Evolutionary conservation across 2,113 vertebrate genomes (phyloP).

Genomic region (Saguinus imperator): DNA sequence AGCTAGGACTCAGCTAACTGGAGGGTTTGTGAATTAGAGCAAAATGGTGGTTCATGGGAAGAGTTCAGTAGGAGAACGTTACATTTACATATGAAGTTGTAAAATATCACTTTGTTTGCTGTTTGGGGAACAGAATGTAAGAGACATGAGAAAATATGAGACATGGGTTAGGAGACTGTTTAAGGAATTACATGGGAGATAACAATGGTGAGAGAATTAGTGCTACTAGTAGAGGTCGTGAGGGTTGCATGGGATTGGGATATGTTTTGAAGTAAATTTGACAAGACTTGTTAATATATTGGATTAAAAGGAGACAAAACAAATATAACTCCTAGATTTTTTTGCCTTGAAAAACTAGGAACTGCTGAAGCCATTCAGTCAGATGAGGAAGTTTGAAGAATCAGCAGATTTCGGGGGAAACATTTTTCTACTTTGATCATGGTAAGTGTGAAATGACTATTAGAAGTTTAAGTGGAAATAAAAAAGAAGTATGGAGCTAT

Average conservation of each 20-base stretch:
- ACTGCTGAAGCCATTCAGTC: not conserved
- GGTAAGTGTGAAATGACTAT: not conserved
- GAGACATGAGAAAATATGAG: not conserved
- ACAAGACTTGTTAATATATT: not conserved
- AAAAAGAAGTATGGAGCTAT: not conserved
- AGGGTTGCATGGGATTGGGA: not conserved
- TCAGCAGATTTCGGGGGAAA: not conserved
- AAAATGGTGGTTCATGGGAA: not conserved
- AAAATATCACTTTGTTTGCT: not conserved
- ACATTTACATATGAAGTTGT: not conserved
- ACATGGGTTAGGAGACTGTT: not conserved
- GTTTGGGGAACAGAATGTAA: not conserved
- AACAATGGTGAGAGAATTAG: not conserved
- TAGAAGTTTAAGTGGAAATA: not conserved
- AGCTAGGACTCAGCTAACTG: not conserved
- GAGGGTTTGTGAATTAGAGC: not conserved
- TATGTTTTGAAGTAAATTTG: not conserved
- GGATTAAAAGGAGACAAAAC: not conserved
- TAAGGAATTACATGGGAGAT: not conserved
- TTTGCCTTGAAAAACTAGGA: not conserved
- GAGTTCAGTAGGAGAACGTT: not conserved
- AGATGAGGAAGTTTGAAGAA: not conserved
- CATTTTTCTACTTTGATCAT: not conserved
- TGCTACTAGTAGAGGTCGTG: not conserved
- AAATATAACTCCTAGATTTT: not conserved